A percentile compares a stretch with the other conserved stretches of the same genome.
Conservation (phyloP, 2,113 vertebrate species). For the Nasalis larvatus region DNA sequence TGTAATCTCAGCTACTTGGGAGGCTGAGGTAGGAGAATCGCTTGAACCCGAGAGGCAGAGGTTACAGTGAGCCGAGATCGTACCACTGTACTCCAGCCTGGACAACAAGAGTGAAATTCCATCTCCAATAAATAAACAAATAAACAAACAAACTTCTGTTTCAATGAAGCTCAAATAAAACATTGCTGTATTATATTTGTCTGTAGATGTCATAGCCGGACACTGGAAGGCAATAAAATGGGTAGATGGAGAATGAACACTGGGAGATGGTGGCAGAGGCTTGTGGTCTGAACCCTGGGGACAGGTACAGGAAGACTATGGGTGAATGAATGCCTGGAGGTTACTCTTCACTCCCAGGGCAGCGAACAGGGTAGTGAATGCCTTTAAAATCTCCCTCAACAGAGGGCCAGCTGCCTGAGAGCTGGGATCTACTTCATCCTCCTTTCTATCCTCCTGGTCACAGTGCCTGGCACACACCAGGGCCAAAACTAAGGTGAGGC, state of each 20-base stretch:
- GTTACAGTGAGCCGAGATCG: no score
- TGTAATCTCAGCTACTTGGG: no score
- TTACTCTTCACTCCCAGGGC: neutral
- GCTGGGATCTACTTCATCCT: neutral
- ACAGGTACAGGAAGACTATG: neutral
- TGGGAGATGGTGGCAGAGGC: no score
- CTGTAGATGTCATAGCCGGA: neutral
- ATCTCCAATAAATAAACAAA: no score
- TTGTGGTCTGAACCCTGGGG: neutral
- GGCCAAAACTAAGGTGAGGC: neutral
- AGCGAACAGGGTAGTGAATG: neutral
- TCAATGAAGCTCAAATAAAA: neutral
- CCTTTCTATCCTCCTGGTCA: neutral
- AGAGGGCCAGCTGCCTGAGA: neutral
- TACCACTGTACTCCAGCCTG: no score
- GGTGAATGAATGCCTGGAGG: neutral
- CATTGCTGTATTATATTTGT: neutral
- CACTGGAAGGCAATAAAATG: neutral
- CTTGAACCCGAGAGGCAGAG: no score
- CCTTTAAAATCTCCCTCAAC: neutral
- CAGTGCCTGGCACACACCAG: neutral
- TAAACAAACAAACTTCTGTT: neutral
- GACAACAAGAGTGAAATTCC: no score
- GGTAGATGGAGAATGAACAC: neutral
- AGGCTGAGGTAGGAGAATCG: no score